Evolutionary conservation across 2,888 invertebrate species (phyloP).

Genomic region (Drosophila demipolita): DNA sequence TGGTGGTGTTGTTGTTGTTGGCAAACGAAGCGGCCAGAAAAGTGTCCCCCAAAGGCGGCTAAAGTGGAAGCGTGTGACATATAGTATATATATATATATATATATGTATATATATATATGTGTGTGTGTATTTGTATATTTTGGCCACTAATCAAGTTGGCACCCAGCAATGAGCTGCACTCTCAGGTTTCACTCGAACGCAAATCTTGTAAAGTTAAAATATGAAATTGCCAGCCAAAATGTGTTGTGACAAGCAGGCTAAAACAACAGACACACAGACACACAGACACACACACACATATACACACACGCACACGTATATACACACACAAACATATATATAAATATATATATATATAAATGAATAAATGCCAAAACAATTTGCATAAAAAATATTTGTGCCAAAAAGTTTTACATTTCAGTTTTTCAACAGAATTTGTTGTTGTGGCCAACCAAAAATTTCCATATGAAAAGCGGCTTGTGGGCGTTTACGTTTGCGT

Average conservation of each 20-base stretch:
- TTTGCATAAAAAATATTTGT: conserved; percentile 78
- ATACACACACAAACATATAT: conserved; percentile 7
- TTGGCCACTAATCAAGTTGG: conserved; percentile 64
- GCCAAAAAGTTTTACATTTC: conserved; percentile 69
- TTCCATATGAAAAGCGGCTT: conserved; percentile 70
- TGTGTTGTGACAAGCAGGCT: conserved; percentile 31
- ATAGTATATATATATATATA: background rate
- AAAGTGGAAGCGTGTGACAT: background rate
- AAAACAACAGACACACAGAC: conserved; percentile 16
- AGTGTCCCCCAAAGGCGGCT: conserved; percentile 33
- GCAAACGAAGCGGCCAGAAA: conserved; percentile 44
- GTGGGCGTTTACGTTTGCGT: conserved; percentile 23
- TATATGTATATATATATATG: background rate
- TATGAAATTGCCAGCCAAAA: conserved; percentile 65
- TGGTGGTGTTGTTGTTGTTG: conserved; percentile 29
- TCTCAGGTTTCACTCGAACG: conserved; percentile 36
- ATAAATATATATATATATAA: conserved; percentile 38
- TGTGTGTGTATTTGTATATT: conserved; percentile 20
- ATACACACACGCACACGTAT: background rate
- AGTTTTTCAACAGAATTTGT: conserved; percentile 27
- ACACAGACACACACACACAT: conserved; percentile 5
- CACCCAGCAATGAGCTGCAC: conserved; percentile 51
- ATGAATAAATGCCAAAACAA: conserved; percentile 77
- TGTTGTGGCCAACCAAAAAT: conserved; percentile 41
- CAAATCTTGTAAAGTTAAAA: conserved; percentile 68